phyloP scores from a whole-genome alignment of 2,113 vertebrate genomes.

The Anoplopoma fimbria region DNA sequence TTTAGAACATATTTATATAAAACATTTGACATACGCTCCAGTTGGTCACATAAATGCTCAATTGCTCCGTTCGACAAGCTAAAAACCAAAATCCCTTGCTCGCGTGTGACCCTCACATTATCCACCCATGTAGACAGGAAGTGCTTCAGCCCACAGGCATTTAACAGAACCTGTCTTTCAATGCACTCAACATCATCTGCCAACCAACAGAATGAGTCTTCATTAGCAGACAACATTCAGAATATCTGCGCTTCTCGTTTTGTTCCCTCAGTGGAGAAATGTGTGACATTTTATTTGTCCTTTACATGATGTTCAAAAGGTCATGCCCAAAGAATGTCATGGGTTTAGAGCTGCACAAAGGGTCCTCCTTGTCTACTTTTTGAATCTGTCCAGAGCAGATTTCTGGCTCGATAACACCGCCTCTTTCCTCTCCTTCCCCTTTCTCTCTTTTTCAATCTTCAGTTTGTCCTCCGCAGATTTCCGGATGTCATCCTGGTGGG shows the following conservation, averaged over 20 bases:
- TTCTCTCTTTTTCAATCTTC: slow-evolving; percentile 55
- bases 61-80: neutral
- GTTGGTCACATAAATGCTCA: neutral
- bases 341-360: slow-evolving; percentile 43
- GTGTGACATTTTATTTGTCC: slow-evolving; percentile 8
- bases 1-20: slow-evolving; percentile 39
- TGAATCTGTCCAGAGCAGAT: slow-evolving; percentile 89
- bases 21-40: slow-evolving; percentile 1
- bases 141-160: slow-evolving; percentile 25
- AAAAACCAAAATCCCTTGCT: no score
- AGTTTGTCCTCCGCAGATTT: slow-evolving; percentile 78
- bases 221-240: neutral
- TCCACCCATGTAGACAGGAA: slow-evolving; percentile 8
- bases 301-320: slow-evolving; percentile 58
- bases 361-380: slow-evolving; percentile 71
- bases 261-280: neutral
- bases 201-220: neutral
- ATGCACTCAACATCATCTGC: slow-evolving; percentile 15
- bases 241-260: slow-evolving; percentile 4
- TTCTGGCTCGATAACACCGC: slow-evolving; percentile 10
- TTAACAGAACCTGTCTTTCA: slow-evolving; percentile 6
- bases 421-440: slow-evolving; percentile 42
- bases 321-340: slow-evolving; percentile 47
- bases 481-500: slow-evolving; percentile 81
- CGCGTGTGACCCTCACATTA: no score